Conservation (phyloP, 92 coral and sea anemone species). For the Phymanthus crucifer region DNA sequence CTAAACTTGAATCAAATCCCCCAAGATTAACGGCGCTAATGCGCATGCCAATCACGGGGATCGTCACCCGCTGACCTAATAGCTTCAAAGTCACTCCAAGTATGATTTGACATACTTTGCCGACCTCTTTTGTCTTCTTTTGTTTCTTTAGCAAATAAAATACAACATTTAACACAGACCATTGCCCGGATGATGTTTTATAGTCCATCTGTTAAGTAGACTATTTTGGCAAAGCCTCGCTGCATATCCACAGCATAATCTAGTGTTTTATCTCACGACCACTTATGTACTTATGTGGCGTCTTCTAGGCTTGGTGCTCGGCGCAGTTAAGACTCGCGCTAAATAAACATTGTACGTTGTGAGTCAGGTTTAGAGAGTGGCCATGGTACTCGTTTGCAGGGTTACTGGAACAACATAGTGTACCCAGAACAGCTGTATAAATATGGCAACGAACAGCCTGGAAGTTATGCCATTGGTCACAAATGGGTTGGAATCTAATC, state of each 20-base stretch:
- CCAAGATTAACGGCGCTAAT: background rate
- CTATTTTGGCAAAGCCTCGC: background rate
- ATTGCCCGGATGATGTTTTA: too few species aligned
- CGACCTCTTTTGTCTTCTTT: too few species aligned
- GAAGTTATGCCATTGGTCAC: too few species aligned
- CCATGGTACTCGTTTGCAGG: background rate
- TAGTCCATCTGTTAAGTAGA: too few species aligned
- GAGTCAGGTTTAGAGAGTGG: background rate
- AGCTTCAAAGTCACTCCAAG: background rate
- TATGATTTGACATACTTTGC: background rate
- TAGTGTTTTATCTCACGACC: background rate
- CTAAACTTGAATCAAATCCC: background rate
- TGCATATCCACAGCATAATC: background rate
- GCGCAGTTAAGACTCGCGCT: background rate
- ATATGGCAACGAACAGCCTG: too few species aligned
- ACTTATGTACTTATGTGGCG: constrained; percentile 1
- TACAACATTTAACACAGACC: too few species aligned
- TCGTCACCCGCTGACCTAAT: background rate
- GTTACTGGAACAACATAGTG: background rate
- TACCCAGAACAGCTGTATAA: background rate
- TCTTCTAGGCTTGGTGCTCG: background rate
- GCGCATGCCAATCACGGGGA: background rate
- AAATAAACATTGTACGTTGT: background rate
- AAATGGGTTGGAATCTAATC: too few species aligned
- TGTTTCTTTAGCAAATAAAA: too few species aligned